Base-by-base conservation (phyloP, 2,888 invertebrate species). In the Erebia epiphron region DNA sequence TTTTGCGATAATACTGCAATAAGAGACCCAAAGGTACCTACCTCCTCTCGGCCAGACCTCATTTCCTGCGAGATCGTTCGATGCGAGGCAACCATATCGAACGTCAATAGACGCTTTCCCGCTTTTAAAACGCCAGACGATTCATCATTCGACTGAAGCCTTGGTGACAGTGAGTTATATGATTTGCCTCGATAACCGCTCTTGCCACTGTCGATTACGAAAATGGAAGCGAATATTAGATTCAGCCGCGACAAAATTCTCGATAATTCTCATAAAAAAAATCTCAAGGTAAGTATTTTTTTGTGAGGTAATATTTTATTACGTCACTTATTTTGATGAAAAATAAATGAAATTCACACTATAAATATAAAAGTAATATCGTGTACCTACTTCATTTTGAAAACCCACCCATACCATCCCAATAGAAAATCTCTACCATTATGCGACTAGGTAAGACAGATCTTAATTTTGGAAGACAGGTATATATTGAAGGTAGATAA, bases 41-140 rank as follows among this genome's bases (percentile, higher is more conserved):
- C 46, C 1, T 10, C 67, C 62, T 69, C 63, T 41, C 64, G 56
- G 58, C n/a, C 56, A 56, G 58, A 69, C 58, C 49, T 58, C 64
- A 61, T 67, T 72, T 70, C 64, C 72, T 67, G 58, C 21, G 67
- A 69, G 64, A 60, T 60, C 62, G 35, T 54, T 50, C 63, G 67
- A 62, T 21, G 16, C 43, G 26, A 43, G 46, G 58, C 64, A 70
- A 52, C 64, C 56, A 68, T 68, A 67, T 50, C 64, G 63, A 70
- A 57, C 52, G 62, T 49, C 13, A 49, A 21, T 62, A 62, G 21
- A 62, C 46, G 49, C 21, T 62, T 49, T 21, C 49, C 61, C 62
- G 62, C 64, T 64, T 54, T 64, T 54, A 54, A 64, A 64, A 21
- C 54, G 26, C 54, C 26, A 54, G 35, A 64, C 41, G 18, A 64